Percentiles rank a stretch among this genome's conserved stretches.
phyloP scores from a whole-genome alignment of 2,888 invertebrate species.

The Anodontia alba region DNA sequence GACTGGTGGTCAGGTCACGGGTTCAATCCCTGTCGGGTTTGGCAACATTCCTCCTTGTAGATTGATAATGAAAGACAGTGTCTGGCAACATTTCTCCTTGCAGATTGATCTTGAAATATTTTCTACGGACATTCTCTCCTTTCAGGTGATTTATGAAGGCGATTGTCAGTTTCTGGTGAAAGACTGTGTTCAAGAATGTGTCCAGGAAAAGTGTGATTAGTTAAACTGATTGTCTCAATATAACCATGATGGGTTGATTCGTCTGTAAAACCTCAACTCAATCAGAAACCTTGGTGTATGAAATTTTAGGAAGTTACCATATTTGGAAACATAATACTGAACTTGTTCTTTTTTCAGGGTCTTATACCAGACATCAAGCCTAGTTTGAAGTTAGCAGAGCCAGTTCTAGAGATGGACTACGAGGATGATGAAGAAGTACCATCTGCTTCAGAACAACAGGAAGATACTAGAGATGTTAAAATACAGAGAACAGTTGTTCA shows the following conservation, averaged over 20 bases:
- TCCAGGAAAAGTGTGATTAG: neutral
- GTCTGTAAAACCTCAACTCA: too few species aligned
- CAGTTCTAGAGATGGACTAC: constrained; percentile 72
- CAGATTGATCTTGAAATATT: neutral
- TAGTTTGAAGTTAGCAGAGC: constrained; percentile 69
- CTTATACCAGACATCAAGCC: constrained; percentile 81
- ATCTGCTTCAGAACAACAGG: neutral
- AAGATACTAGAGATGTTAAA: constrained; percentile 64
- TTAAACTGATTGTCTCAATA: neutral
- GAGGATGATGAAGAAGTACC: constrained; percentile 48
- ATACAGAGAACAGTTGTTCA: constrained; percentile 57
- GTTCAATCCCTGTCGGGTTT: too few species aligned
- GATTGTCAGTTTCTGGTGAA: neutral
- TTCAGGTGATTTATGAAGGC: neutral
- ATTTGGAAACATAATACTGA: too few species aligned
- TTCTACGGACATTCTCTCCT: neutral
- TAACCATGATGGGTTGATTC: too few species aligned
- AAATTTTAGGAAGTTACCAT: too few species aligned
- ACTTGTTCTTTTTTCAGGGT: constrained; percentile 62
- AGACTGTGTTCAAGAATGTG: neutral
- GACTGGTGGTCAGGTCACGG: too few species aligned
- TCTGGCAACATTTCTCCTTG: neutral
- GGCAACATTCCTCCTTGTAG: too few species aligned
- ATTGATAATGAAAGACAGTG: too few species aligned
- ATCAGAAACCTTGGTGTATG: too few species aligned